phyloP scores from a whole-genome alignment of 2,113 vertebrate genomes.

The Petrocephalus zakoni region DNA sequence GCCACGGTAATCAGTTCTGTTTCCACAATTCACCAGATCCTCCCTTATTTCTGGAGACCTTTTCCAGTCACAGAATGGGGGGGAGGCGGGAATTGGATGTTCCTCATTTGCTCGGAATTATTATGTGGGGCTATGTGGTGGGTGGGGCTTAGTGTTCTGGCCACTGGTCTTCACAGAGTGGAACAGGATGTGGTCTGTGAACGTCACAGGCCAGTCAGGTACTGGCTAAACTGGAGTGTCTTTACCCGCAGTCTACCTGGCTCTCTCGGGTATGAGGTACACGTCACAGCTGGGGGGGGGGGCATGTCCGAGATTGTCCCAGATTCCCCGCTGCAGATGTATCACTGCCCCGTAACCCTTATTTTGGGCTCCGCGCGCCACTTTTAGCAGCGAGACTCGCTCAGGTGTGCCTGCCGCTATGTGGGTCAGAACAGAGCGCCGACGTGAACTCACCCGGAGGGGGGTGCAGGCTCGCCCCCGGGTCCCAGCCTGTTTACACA shows the following conservation, averaged over 20 bases:
- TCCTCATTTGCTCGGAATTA: background rate
- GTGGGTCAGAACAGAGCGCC: background rate
- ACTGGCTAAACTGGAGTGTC: background rate
- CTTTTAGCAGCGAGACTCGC: background rate
- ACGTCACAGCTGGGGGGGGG: background rate
- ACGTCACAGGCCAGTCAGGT: background rate
- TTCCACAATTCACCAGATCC: background rate
- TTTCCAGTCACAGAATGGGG: background rate
- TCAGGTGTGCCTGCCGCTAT: background rate
- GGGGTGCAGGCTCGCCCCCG: background rate
- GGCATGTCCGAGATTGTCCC: too few species aligned
- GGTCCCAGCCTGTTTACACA: background rate
- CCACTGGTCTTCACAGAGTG: background rate
- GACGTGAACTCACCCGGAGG: background rate
- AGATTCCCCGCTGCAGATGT: background rate
- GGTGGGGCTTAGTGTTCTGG: background rate
- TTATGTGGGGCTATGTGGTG: background rate
- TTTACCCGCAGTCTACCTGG: background rate
- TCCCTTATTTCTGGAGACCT: background rate
- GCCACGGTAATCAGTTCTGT: background rate
- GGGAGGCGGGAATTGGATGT: background rate
- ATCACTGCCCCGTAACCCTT: background rate
- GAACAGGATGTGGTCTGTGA: background rate
- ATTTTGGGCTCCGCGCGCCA: background rate
- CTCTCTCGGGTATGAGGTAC: background rate